Conservation (phyloP, 2,888 invertebrate genomes). For the Eulithis testata region DNA sequence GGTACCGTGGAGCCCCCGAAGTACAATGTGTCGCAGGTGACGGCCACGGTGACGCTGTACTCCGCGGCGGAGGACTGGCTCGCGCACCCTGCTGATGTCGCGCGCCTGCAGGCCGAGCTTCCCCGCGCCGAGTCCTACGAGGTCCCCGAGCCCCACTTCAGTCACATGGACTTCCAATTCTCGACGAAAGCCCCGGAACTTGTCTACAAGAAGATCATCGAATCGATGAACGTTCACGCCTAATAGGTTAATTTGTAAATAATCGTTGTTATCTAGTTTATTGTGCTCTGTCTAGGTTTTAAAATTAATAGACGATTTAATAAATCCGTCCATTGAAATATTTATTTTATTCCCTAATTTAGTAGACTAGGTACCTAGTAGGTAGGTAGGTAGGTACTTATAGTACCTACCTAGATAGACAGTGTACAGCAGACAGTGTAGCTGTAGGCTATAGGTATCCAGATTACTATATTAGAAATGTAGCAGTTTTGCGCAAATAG, state of each 20-base stretch:
- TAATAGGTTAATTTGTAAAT: conserved; percentile 45
- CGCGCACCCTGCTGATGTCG: conserved; percentile 85
- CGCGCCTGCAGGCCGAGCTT: conserved; percentile 80
- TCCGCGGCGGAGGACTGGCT: conserved; percentile 87
- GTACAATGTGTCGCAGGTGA: conserved; percentile 70
- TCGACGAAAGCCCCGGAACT: conserved; percentile 65
- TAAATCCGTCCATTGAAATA: conserved; percentile 59
- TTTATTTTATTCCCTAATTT: conserved; percentile 7
- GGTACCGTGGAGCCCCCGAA: conserved; percentile 64
- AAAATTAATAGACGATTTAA: conserved; percentile 56
- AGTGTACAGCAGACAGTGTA: no score
- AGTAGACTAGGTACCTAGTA: not conserved
- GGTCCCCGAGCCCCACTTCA: conserved; percentile 81
- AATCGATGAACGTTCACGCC: conserved; percentile 57
- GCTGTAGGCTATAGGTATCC: no score
- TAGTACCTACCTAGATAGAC: no score
- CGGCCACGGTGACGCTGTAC: conserved; percentile 70
- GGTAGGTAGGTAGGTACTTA: not conserved
- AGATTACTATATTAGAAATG: no score
- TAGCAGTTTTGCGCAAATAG: no score
- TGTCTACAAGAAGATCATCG: conserved; percentile 68
- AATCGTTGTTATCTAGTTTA: conserved; percentile 39
- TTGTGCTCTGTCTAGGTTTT: conserved; percentile 52
- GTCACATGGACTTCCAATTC: conserved; percentile 77
- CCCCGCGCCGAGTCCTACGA: conserved; percentile 83